Percentiles rank a stretch among this genome's conserved stretches.
Evolutionary conservation across 1,140 invertebrate species (phyloP).

Genomic region (Drosophila baimaii): DNA sequence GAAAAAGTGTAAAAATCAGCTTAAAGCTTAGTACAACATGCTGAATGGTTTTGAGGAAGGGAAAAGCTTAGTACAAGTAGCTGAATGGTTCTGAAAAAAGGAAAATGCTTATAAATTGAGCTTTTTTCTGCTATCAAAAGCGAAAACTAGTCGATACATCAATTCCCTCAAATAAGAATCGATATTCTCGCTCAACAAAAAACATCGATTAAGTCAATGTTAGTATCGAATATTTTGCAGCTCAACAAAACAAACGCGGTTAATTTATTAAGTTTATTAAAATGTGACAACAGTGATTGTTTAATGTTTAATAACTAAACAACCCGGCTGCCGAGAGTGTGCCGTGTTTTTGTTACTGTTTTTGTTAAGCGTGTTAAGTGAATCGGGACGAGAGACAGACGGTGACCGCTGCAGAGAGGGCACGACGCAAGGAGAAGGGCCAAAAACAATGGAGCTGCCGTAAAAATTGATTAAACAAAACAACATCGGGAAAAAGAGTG

Average conservation of each 20-base stretch:
- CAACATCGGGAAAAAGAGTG: not conserved
- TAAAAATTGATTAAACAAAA: slow-evolving; percentile 48
- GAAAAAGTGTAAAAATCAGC: too few species aligned
- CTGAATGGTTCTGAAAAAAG: too few species aligned
- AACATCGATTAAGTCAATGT: too few species aligned
- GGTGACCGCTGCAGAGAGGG: not conserved
- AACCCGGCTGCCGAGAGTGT: not conserved
- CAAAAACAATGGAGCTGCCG: slow-evolving; percentile 18
- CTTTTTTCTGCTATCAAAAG: too few species aligned
- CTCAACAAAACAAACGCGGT: slow-evolving; percentile 16
- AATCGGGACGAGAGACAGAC: not conserved
- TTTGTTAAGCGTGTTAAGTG: slow-evolving; percentile 10
- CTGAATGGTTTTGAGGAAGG: too few species aligned
- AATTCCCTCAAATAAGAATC: too few species aligned
- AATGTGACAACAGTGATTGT: slow-evolving; percentile 19
- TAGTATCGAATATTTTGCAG: too few species aligned
- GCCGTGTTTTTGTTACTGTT: not conserved
- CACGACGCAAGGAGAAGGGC: not conserved
- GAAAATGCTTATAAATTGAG: too few species aligned
- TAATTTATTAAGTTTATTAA: slow-evolving; percentile 23
- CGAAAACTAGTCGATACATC: too few species aligned
- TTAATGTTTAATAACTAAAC: not conserved
- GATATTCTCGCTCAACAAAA: too few species aligned
- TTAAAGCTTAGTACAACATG: too few species aligned
- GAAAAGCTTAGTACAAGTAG: too few species aligned